Evolutionary conservation across 2,113 vertebrate genomes (phyloP).

Genomic region (Anarrhichthys ocellatus): DNA sequence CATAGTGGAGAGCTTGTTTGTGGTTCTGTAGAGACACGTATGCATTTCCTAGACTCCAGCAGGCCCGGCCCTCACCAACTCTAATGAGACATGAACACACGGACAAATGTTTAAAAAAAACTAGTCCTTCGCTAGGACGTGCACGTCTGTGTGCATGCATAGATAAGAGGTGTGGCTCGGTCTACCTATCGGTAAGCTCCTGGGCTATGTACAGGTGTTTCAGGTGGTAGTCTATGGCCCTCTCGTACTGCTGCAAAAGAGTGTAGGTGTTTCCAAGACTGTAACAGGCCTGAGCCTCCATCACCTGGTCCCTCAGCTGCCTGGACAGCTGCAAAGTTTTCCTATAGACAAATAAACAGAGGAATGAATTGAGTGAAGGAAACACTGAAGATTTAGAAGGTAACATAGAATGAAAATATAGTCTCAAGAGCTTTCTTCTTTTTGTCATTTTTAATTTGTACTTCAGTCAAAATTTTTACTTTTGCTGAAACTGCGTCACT

Average conservation of each 20-base stretch:
- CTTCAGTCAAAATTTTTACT: not conserved
- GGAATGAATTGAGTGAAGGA: not conserved
- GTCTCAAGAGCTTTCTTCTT: not conserved
- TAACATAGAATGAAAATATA: not conserved
- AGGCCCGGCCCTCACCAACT: conserved; percentile 96
- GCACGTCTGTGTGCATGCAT: not conserved
- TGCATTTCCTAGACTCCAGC: conserved; percentile 97
- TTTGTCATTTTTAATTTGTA: not conserved
- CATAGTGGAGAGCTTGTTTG: conserved; percentile 91
- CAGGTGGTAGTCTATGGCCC: conserved; percentile 92
- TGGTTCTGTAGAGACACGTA: conserved; percentile 93
- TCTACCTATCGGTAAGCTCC: conserved; percentile 93
- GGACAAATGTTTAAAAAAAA: not conserved
- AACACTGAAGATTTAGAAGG: not conserved
- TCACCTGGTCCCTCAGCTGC: conserved; percentile 94
- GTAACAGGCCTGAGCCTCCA: conserved; percentile 98
- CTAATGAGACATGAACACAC: conserved; percentile 71
- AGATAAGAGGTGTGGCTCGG: not conserved
- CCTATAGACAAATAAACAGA: conserved; percentile 71
- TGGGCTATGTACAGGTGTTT: conserved; percentile 96
- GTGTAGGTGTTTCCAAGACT: conserved; percentile 98
- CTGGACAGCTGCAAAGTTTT: conserved; percentile 95
- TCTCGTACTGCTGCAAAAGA: conserved; percentile 91
- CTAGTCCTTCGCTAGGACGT: not conserved
- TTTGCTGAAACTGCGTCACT: not conserved